phyloP scores from a whole-genome alignment of 2,888 invertebrate species.

The Eristalis pertinax region DNA sequence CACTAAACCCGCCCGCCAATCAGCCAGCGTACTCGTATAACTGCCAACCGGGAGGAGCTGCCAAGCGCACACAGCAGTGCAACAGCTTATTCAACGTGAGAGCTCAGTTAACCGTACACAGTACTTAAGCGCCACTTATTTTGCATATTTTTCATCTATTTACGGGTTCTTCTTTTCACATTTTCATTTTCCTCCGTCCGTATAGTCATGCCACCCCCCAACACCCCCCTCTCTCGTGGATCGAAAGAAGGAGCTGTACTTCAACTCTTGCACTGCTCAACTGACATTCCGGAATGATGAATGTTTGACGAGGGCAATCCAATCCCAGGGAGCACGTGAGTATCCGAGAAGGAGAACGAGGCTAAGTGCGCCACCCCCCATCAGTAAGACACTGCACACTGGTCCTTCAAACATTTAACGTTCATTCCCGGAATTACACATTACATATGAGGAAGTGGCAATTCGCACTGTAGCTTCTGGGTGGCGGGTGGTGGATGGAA shows the following conservation, averaged over 20 bases:
- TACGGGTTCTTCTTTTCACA: slow-evolving; percentile 14
- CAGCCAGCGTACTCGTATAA: not conserved
- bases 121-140: slow-evolving; percentile 33
- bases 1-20: not conserved
- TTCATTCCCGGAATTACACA: slow-evolving; percentile 44
- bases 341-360: not conserved
- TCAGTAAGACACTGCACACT: not conserved
- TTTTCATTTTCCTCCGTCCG: not conserved
- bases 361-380: not conserved
- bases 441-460: slow-evolving; percentile 46
- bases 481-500: not conserved
- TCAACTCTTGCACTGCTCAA: slow-evolving; percentile 41
- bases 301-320: slow-evolving; percentile 35
- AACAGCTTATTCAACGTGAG: slow-evolving; percentile 49
- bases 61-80: slow-evolving; percentile 13
- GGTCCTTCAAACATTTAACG: slow-evolving; percentile 35
- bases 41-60: not conserved
- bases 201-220: not conserved
- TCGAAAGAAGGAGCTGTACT: slow-evolving; percentile 7
- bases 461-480: slow-evolving; percentile 44
- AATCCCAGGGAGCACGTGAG: not conserved
- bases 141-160: slow-evolving; percentile 50
- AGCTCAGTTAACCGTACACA: slow-evolving; percentile 30
- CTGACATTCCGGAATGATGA: slow-evolving; percentile 43
- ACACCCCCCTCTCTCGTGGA: not conserved